Base-by-base conservation (phyloP, 2,113 vertebrate species). In the Anoplopoma fimbria region DNA sequence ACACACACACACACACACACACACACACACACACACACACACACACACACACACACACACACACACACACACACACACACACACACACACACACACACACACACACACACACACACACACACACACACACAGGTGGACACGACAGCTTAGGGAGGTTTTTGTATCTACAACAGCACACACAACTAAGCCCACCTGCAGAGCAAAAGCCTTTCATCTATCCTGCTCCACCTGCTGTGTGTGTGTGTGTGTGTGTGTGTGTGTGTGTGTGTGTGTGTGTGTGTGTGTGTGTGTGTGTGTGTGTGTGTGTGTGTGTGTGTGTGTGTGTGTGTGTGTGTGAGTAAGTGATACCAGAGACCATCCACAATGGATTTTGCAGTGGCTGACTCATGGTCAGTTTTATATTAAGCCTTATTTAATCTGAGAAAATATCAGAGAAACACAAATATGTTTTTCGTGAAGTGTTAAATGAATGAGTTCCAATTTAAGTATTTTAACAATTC, bases 131-230 rank as follows among this genome's bases (percentile, higher is more conserved):
- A 34, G n/a, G n/a, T n/a, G n/a, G n/a, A n/a, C n/a, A n/a, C n/a
- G n/a, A n/a, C n/a, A n/a, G n/a, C n/a, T n/a, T n/a, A n/a, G 25
- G n/a, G 31, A 61, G 58, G 29, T 69, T 77, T 86, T 81, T 83
- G 72, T 76, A 68, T 71, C 38, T 80, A 88, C 71, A 83, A 36
- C 79, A 51, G 10, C 40, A 76, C 69, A 68, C 76, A 69, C 47
- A 21, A 29, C 36, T 75, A 40, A 73, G 65, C 72, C 82, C 72
- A 88, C 78, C 81, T 85, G 79, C 71, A 75, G 62, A 72, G 84
- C 79, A 79, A 77, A 74, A 73, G 55, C 78, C 73, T 78, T 88
- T 88, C 63, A 81, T n/a, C n/a, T n/a, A n/a, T n/a, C 27, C 38
- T 2, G 19, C 69, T 68, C 58, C 86, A 85, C 82, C 84, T 85